Evolutionary conservation across 1,140 invertebrate species (phyloP).

Genomic region (Brevipalpus yothersi): DNA sequence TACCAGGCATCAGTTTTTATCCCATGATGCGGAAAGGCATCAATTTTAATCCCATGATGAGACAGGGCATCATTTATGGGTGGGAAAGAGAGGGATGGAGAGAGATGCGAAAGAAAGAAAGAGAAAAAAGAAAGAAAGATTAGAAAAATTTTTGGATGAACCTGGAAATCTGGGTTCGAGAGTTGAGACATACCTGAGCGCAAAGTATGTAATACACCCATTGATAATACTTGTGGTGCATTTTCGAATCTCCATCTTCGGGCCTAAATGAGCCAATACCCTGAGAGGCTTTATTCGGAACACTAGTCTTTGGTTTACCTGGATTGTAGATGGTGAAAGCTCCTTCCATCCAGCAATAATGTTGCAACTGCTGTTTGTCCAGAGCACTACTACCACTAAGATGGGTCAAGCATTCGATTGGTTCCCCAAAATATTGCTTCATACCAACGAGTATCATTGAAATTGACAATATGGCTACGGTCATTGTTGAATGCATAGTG

Average conservation of each 20-base stretch:
- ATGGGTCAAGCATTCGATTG: neutral
- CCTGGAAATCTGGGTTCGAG: no score
- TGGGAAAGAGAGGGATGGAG: neutral
- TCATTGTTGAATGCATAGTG: neutral
- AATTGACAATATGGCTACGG: neutral
- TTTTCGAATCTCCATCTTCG: constrained; percentile 29
- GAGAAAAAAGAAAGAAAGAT: neutral
- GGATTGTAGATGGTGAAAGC: neutral
- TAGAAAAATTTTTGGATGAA: neutral
- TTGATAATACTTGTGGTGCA: constrained; percentile 18
- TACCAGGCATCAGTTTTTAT: no score
- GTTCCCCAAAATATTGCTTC: neutral
- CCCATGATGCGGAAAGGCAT: neutral
- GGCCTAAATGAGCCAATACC: constrained; percentile 12
- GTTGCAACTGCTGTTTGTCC: neutral
- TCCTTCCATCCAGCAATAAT: constrained; percentile 1
- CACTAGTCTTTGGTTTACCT: neutral
- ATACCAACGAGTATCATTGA: neutral
- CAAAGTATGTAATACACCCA: constrained; percentile 10
- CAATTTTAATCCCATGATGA: neutral
- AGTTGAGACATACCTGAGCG: neutral
- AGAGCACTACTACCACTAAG: neutral
- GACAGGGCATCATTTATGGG: neutral
- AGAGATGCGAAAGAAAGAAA: neutral
- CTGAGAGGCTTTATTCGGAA: constrained; percentile 10